Evolutionary conservation across 2,888 invertebrate genomes (phyloP), one percentile per base, ranked within the genome.

Genomic region (Onthophagus sagittarius): DNA sequence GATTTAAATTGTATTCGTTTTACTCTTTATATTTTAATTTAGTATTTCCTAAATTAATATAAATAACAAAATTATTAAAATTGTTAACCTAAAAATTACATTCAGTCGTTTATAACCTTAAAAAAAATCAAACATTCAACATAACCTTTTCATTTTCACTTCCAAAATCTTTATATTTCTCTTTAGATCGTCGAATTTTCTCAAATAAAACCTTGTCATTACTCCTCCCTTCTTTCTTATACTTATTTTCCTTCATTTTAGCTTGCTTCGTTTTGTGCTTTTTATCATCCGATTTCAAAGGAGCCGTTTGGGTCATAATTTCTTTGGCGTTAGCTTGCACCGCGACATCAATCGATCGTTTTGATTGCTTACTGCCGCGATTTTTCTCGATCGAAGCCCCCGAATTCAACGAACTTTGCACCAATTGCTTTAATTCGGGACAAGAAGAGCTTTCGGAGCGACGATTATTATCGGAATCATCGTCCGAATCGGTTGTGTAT

Each of bases 251-350:
- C 70, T 79, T 79, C n/a, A 80, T 83, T 76, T 82, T 81, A 11
- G 78, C 75, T 53, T 78, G 78, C 75, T 81, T 82, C 32, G 77
- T 80, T 76, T 81, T 83, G 63, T 76, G 75, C 72, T 78, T 81
- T 23, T 78, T 79, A 23, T 67, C 67, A 2, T 67, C 32, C n/a
- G 31, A 31, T 23, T 67, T 67, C n/a, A 67, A 31, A 2, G 32
- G 23, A n/a, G 85, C 83, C 15, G 86, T 87, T 63, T 86, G 86
- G 13, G 82, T 83, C 13, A 85, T 86, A 69, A 89, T 87, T 78
- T 89, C 89, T 74, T 86, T 86, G 1, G 88, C 87, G 80, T 88
- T 88, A 0, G 89, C 87, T 79, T 89, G 89, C n/a, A 89, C 88
- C 6, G 88, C 89, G 6, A 89, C 88, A 77, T 89, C 89, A 71